Percentiles rank a stretch among this genome's conserved stretches.
These are phyloP conservation scores for Strix occidentalis DNA, from an alignment of 2,797 vertebrate genomes.

Conservation along the genomic window DNA sequence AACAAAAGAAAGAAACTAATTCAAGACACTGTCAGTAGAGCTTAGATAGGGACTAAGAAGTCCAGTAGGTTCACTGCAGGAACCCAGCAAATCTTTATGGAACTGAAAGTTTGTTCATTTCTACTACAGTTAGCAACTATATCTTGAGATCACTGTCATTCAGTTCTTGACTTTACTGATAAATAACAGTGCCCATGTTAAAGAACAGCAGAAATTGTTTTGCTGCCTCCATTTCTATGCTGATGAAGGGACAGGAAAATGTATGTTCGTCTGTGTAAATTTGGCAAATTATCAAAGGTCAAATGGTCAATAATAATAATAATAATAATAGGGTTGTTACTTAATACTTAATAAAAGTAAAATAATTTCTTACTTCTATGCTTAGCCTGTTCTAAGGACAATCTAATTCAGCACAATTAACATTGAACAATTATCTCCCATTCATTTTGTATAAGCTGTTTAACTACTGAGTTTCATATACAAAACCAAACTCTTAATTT, in stretches of 20 bases:
- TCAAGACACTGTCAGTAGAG: neutral
- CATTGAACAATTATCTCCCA: neutral
- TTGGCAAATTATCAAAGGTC: neutral
- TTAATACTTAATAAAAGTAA: neutral
- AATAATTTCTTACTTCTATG: neutral
- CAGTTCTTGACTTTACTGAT: conserved; percentile 1
- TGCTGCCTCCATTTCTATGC: neutral
- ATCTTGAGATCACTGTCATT: neutral
- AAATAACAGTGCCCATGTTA: neutral
- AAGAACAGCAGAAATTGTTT: neutral
- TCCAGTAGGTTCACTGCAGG: neutral
- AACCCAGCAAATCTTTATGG: neutral
- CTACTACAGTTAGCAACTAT: neutral
- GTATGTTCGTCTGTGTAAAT: neutral
- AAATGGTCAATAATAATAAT: neutral
- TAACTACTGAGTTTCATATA: neutral
- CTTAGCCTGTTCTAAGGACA: neutral
- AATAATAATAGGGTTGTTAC: neutral
- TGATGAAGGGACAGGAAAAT: neutral
- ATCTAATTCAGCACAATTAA: neutral
- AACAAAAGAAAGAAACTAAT: conserved; percentile 10
- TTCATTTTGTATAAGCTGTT: neutral
- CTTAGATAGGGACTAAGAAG: neutral
- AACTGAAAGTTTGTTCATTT: neutral
- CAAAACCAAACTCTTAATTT: conserved; percentile 22